Base-by-base conservation (phyloP, 2,797 vertebrate genomes). In the Sebastes diploproa region DNA sequence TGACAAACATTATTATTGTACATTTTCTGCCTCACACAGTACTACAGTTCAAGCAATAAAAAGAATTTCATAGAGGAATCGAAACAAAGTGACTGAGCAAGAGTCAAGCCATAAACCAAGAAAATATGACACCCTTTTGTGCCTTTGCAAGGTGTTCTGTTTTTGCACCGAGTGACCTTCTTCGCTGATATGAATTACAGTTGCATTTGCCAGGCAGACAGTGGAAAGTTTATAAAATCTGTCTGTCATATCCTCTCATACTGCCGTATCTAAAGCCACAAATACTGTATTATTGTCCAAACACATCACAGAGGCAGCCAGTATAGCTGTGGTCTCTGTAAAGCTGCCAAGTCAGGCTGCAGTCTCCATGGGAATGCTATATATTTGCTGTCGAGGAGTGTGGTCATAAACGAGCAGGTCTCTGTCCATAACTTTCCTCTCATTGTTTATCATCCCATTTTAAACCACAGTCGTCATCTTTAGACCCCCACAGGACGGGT, bases 221-320 rank as follows among this genome's bases (percentile, higher is more conserved):
- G 79, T 55, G 59, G 67, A 69, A 89, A 85, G 72, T 88, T 89
- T 89, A 80, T 83, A 80, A 87, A 90, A 77, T 75, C 59, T 77
- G 52, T 77, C 67, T 72, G 68, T 78, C 54, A 16, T 74, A 76
- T 88, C 79, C 77, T 62, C 67, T 81, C 86, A 80, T 85, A 80
- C 88, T 80, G 42, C 72, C 80, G 68, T 50, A 82, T 86, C 77
- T 82, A 75, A 78, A 70, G 85, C 82, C 82, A 88, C 89, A 91
- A 87, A 88, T 87, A 86, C 78, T 77, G 66, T 22, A 59, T 76
- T 80, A 89, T 89, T 91, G 88, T 90, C 75, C 70, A 91, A 89
- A 91, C 88, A 87, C 72, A 79, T 91, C 89, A 81, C 66, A 5
- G 58, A 77, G 59, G 77, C 75, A 72, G 59, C 82, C 76, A 67